These are phyloP conservation scores for Chrysodeixis includens DNA, from an alignment of 2,888 invertebrate species.

Conservation along the genomic window DNA sequence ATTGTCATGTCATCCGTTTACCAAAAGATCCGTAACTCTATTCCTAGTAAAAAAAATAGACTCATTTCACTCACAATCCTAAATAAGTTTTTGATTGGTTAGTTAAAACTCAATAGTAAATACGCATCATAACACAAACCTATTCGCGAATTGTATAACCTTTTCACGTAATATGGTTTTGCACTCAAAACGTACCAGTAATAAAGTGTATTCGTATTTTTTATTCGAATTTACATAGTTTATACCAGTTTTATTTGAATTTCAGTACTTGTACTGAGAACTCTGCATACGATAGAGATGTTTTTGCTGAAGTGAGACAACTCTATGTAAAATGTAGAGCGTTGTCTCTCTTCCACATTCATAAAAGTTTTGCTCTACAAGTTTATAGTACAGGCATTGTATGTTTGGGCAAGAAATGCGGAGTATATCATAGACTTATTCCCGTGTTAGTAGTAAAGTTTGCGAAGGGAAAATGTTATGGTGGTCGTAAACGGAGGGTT, in stretches of 20 bases:
- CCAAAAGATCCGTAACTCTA: too few species aligned
- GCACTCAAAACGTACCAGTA: constrained; percentile 18
- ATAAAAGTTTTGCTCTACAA: too few species aligned
- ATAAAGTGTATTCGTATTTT: constrained; percentile 17
- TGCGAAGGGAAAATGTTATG: constrained; percentile 49
- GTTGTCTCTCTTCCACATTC: too few species aligned
- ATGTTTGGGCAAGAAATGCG: not conserved
- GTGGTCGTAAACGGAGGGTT: constrained; percentile 46
- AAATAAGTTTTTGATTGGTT: too few species aligned
- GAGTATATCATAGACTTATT: constrained; percentile 37
- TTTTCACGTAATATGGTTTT: constrained; percentile 37
- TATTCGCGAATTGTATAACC: constrained; percentile 34
- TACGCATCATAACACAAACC: constrained; percentile 31
- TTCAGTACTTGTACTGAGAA: not conserved
- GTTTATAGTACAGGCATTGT: not conserved
- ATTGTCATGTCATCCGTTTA: too few species aligned
- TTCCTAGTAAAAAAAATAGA: too few species aligned
- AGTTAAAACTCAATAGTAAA: constrained; percentile 46
- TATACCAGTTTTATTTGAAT: constrained; percentile 19
- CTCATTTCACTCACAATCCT: too few species aligned
- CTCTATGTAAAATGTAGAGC: too few species aligned
- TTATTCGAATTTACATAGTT: constrained; percentile 22
- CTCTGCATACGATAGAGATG: too few species aligned
- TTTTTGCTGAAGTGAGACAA: too few species aligned
- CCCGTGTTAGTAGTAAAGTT: constrained; percentile 41